phyloP scores from a whole-genome alignment of 2,888 invertebrate species.

The Syritta pipiens region DNA sequence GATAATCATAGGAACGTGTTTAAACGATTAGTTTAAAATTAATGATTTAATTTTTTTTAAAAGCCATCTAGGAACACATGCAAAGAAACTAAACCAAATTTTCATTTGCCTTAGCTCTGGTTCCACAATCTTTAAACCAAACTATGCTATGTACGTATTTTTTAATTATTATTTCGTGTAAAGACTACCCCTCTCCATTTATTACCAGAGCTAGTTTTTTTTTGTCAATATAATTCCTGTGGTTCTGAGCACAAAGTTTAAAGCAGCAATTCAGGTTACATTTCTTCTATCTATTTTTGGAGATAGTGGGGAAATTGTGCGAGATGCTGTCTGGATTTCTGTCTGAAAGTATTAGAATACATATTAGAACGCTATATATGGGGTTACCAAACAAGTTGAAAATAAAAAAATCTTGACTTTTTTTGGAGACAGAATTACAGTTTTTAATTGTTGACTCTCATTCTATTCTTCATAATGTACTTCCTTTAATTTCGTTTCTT shows the following conservation, averaged over 20 bases:
- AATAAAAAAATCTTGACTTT: constrained; percentile 47
- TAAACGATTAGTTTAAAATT: constrained; percentile 17
- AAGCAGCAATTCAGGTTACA: constrained; percentile 40
- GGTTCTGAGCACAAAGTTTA: constrained; percentile 22
- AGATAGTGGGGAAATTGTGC: constrained; percentile 4
- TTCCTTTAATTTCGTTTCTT: constrained; percentile 19
- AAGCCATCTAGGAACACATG: constrained; percentile 31
- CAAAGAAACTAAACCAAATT: constrained; percentile 52
- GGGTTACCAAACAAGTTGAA: constrained; percentile 43
- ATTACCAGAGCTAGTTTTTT: constrained; percentile 55
- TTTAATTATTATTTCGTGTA: constrained; percentile 12
- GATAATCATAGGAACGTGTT: constrained; percentile 62
- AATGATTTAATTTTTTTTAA: not conserved
- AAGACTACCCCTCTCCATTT: constrained; percentile 46
- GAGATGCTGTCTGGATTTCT: constrained; percentile 23
- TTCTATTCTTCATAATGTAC: constrained; percentile 42
- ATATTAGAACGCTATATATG: constrained; percentile 55
- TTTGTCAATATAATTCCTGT: constrained; percentile 34
- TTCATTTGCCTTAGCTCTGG: constrained; percentile 48
- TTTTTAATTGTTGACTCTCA: constrained; percentile 51
- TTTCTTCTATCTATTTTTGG: constrained; percentile 6
- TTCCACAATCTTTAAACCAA: constrained; percentile 36
- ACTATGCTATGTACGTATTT: constrained; percentile 1
- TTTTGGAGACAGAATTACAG: constrained; percentile 55
- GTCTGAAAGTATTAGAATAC: constrained; percentile 63